Percentiles rank a stretch among this genome's conserved stretches.
Evolutionary conservation across 2,888 invertebrate species (phyloP).

Genomic region (Steinernema hermaphroditum): DNA sequence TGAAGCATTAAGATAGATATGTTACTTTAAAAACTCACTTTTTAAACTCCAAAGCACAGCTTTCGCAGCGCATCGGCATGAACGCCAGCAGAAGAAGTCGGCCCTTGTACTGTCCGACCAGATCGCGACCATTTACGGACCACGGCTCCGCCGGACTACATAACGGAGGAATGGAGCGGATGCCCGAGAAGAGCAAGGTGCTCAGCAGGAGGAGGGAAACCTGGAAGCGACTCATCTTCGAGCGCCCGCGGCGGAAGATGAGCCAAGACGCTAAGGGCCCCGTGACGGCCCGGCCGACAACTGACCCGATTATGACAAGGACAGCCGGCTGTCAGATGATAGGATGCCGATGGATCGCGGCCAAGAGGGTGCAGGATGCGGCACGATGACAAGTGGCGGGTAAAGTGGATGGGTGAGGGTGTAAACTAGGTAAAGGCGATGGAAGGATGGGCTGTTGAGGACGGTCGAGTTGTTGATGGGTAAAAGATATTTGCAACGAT

Average conservation of each 20-base stretch:
- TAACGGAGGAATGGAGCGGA: not conserved
- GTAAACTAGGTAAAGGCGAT: too few relatives aligned
- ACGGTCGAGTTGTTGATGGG: too few relatives aligned
- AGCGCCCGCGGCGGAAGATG: not conserved
- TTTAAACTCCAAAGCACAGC: conserved; percentile 11
- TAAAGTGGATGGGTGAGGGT: too few relatives aligned
- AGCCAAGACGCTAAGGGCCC: not conserved
- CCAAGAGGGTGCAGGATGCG: not conserved
- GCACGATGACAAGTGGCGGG: not conserved
- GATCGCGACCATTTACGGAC: conserved; percentile 33
- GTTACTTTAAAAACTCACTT: conserved; percentile 31
- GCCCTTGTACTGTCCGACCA: conserved; percentile 32
- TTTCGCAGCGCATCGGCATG: conserved; percentile 29
- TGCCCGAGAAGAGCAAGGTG: not conserved
- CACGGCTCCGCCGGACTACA: conserved; percentile 32
- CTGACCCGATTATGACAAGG: conserved; percentile 27
- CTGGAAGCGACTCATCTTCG: not conserved
- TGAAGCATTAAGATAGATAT: too few relatives aligned
- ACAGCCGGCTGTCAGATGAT: conserved; percentile 8
- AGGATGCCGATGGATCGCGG: not conserved
- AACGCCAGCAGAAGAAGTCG: conserved; percentile 31
- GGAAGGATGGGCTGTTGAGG: too few relatives aligned
- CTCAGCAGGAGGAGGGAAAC: not conserved
- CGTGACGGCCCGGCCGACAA: not conserved
- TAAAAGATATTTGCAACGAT: too few relatives aligned